Base-by-base conservation (phyloP, 2,113 vertebrate genomes). In the Etheostoma spectabile region DNA sequence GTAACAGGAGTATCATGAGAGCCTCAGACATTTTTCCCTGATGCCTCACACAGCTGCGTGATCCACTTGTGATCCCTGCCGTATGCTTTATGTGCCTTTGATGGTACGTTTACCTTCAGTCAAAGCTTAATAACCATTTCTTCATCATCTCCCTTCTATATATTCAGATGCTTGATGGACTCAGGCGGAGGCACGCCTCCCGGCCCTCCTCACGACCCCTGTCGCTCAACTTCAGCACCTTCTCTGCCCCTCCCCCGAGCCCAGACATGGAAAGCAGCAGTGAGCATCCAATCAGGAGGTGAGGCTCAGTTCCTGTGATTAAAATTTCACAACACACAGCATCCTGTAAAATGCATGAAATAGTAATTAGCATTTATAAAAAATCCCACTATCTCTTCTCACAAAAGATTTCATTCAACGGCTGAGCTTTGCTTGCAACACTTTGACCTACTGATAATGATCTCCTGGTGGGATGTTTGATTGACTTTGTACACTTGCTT, bases 211-310 rank as follows among this genome's bases (percentile, higher is more conserved):
- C 93, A 68, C 88, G 94, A 64, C 93, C 94, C 74, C 85, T 94
- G 83, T 94, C 95, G 15, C 94, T 95, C 89, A 95, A 94, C 91
- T 94, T 95, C 91, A 94, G 91, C 83, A 93, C 92, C 86, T 94
- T 95, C 88, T 94, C 94, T 0, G 88, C 92, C 55, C 88, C 95
- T 73, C 94, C 94, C 55, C 91, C 91, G 15, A 94, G 93, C 85
- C 91, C 94, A 2, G 94, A 95, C 85, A 87, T 95, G 93, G 95
- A 95, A 52, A 80, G 89, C 78, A 90, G 91, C 88, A 92, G 88
- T 55, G 91, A 92, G 75, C 95, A 95, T 87, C 95, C 95, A 56
- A 93, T 95, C 91, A 92, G 95, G 81, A 95, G 94, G 95, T 95
- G 74, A 90, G 87, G 64, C 70, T 83, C 84, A 55, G 57, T 56